Evolutionary conservation across 2,797 vertebrate genomes (phyloP).

Genomic region (Characodon lateralis): DNA sequence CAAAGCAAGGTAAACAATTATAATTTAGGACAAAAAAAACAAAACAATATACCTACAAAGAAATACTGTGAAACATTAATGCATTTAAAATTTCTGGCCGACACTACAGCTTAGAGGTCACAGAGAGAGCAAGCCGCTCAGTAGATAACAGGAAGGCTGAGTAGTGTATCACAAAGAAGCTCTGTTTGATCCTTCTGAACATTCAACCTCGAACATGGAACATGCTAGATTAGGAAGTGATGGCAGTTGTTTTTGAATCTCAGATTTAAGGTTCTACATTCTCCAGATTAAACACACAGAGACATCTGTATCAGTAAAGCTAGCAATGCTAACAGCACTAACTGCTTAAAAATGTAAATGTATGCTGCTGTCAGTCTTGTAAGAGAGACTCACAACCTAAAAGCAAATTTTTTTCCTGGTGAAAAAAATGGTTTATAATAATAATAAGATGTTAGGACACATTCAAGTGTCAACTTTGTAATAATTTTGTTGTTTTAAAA

Average conservation of each 20-base stretch:
- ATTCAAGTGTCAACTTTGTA: neutral
- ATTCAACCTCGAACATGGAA: no score
- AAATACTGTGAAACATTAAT: neutral
- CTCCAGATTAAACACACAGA: neutral
- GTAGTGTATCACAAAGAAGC: no score
- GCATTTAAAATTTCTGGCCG: neutral
- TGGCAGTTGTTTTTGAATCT: neutral
- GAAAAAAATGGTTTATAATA: no score
- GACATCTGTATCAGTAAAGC: neutral
- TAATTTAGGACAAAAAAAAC: neutral
- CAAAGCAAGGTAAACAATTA: constrained; percentile 22
- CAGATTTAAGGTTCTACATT: neutral
- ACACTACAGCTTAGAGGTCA: neutral
- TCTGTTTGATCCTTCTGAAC: neutral
- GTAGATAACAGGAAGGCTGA: neutral
- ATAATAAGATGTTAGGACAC: no score
- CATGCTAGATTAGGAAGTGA: neutral
- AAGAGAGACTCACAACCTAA: no score
- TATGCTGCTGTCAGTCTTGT: no score
- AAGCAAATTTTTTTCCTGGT: no score
- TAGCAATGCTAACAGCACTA: neutral
- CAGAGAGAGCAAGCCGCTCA: neutral
- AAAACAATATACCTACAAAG: neutral
- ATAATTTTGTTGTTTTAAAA: neutral
- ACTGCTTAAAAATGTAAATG: neutral